phyloP scores from a whole-genome alignment of 53 echinoderm and acorn worm genomes.

The Hippasteria phrygiana region DNA sequence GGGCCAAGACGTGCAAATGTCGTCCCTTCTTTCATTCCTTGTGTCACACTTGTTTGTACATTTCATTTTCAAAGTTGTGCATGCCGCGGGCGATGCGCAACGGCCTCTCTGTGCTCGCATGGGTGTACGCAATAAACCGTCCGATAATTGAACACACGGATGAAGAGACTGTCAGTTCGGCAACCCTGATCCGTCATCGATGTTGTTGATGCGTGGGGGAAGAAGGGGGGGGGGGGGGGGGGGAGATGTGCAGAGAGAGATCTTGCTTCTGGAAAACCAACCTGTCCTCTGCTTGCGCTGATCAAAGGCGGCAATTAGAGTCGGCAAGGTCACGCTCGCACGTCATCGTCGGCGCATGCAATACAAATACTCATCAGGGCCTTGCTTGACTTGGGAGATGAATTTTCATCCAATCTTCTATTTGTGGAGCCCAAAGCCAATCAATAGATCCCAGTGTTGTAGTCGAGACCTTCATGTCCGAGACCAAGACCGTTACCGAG shows the following conservation, averaged over 20 bases:
- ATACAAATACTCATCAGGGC: conserved; percentile 3
- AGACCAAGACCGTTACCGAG: no score
- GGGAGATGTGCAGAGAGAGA: neutral
- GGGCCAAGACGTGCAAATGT: no score
- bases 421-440: neutral
- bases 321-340: conserved; percentile 13
- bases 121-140: neutral
- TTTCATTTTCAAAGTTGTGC: no score
- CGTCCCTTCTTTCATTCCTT: no score
- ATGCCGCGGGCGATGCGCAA: no score
- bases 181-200: neutral
- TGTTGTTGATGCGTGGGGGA: neutral
- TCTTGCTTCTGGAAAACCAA: no score
- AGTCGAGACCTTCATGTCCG: no score
- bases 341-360: neutral
- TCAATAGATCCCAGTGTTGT: neutral
- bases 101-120: no score
- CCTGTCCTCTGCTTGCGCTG: neutral
- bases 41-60: no score
- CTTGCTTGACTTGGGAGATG: neutral
- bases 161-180: neutral
- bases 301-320: conserved; percentile 14
- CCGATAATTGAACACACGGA: neutral
- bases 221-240: neutral
- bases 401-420: neutral